Conservation (phyloP, 2,797 vertebrate species). For the Lithobates pipiens region DNA sequence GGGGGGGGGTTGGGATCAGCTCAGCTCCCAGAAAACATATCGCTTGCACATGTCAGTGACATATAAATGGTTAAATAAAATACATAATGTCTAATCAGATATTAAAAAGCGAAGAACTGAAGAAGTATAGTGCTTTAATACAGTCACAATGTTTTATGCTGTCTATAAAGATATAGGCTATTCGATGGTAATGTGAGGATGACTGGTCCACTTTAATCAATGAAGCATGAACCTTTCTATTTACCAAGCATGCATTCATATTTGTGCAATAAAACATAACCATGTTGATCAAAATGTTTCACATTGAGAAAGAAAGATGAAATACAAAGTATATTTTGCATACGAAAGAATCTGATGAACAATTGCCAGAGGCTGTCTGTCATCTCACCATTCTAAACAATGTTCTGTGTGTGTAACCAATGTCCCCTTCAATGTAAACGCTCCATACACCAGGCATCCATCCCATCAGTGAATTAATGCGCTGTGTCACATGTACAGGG, state of each 20-base stretch:
- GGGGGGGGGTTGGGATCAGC: no score
- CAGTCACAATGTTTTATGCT: not conserved
- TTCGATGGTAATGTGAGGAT: not conserved
- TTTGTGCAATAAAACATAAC: not conserved
- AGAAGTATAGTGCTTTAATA: not conserved
- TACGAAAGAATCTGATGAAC: not conserved
- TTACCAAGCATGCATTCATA: not conserved
- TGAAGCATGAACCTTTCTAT: not conserved
- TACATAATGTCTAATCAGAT: not conserved
- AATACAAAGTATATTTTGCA: not conserved
- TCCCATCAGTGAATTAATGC: constrained; percentile 29
- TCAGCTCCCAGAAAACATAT: no score
- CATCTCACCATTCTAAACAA: not conserved
- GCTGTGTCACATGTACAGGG: constrained; percentile 39
- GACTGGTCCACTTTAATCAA: not conserved
- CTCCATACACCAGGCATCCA: constrained; percentile 35
- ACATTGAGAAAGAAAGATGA: not conserved
- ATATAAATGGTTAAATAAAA: not conserved
- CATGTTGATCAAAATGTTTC: not conserved
- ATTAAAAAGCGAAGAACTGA: not conserved
- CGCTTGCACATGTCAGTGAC: not conserved
- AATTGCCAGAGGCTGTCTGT: constrained; percentile 6
- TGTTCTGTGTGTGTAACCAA: constrained; percentile 1
- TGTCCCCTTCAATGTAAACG: constrained; percentile 26
- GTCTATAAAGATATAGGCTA: not conserved